phyloP scores from a whole-genome alignment of 1,140 invertebrate species.

The Nephila pilipes region DNA sequence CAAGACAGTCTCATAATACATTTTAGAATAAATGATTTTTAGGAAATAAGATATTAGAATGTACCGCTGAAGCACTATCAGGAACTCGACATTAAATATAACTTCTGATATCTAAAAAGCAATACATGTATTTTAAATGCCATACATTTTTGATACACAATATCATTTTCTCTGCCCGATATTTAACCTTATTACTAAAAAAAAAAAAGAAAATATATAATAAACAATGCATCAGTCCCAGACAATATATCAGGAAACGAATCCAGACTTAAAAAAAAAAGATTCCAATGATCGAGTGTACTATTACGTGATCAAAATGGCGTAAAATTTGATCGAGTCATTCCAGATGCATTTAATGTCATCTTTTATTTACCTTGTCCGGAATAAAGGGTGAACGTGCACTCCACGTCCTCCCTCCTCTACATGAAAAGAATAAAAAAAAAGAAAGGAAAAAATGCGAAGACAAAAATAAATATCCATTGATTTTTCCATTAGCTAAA shows the following conservation, averaged over 20 bases:
- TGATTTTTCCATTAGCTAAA: conserved; percentile 59
- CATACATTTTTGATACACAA: too few relatives aligned
- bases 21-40: too few relatives aligned
- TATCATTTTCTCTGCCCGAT: background rate
- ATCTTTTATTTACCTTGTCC: conserved; percentile 52
- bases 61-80: too few relatives aligned
- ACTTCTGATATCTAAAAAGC: too few relatives aligned
- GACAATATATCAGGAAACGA: background rate
- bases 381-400: conserved; percentile 24
- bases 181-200: background rate
- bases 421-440: background rate
- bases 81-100: too few relatives aligned
- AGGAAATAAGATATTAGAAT: too few relatives aligned
- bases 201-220: background rate
- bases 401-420: background rate
- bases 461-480: conserved; percentile 29
- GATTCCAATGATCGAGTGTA: background rate
- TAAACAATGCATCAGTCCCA: background rate
- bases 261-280: background rate
- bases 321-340: conserved; percentile 37
- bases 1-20: too few relatives aligned
- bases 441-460: background rate
- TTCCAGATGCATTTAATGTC: conserved; percentile 54
- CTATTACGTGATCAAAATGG: conserved; percentile 29
- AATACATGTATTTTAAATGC: background rate